Base-by-base conservation (phyloP, 2,888 invertebrate genomes). In the Pseudoips prasinana region DNA sequence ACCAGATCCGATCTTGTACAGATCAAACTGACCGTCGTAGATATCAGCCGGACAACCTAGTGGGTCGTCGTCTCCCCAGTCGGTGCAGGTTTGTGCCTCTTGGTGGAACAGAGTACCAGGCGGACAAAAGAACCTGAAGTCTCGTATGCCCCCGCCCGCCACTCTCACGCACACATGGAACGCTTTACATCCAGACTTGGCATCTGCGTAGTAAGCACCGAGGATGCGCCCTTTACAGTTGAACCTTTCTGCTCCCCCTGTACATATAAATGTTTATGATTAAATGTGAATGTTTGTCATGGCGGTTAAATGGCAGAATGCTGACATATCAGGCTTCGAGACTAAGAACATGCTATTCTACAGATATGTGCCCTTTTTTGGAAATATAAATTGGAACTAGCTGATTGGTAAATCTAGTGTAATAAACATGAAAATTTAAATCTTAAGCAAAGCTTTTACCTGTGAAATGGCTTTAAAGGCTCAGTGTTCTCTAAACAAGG, bases 31-130 rank as follows among this genome's bases (percentile, higher is more conserved):
- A 89, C 95, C 95, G 73, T 94, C 95, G 82, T 94, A 95, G 54
- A 95, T 89, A 25, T 95, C 94, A 8, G 94, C 92, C 19, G 94
- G 94, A 72, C 97, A 97, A 66, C 96, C 96, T 1, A 96, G 94
- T 1, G 81, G 76, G 58, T 88, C 86, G 35, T 88, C 87, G 73
- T 96, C 96, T 46, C 95, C 95, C 94, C 96, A 96, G 64, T 96
- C 94, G 26, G 96, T 96, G 75, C 96, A 97, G 10, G 96, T 96
- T 83, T 96, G 95, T 37, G 95, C 95, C 73, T 96, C 96, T 74
- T 96, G 96, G 80, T 97, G 96, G 85, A 97, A 97, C 50, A 96
- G 92, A 1, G 96, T 96, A 55, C 95, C 94, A 58, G 96, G 96
- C 20, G 96, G 96, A 69, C 96, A 96, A 72, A 96, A 91, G 88